Conservation (phyloP, 2,888 invertebrate species). For the Mesoligia furuncula region DNA sequence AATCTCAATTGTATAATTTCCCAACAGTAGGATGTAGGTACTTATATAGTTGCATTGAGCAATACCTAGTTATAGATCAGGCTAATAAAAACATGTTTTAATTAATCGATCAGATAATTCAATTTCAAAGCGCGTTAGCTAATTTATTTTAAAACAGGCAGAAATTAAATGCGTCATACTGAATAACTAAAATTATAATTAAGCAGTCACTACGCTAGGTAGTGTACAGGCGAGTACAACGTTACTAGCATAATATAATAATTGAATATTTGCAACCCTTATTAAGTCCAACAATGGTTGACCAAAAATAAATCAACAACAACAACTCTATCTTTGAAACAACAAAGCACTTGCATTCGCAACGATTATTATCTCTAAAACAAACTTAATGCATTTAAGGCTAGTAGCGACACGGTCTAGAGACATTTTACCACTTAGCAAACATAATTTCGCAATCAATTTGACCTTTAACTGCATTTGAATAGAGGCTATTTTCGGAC, state of each 20-base stretch:
- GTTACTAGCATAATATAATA: constrained; percentile 65
- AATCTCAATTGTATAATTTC: neutral
- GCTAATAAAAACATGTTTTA: constrained; percentile 11
- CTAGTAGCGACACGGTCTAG: constrained; percentile 89
- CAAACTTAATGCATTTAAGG: constrained; percentile 90
- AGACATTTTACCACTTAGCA: constrained; percentile 84
- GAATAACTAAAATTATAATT: constrained; percentile 36
- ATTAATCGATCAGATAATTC: constrained; percentile 28
- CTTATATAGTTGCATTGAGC: neutral
- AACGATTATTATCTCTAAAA: constrained; percentile 90
- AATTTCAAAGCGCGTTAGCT: constrained; percentile 11
- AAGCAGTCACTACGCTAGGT: constrained; percentile 32
- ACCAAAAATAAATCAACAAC: constrained; percentile 88
- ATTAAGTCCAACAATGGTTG: constrained; percentile 85
- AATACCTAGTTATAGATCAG: constrained; percentile 1
- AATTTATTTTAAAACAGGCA: constrained; percentile 33
- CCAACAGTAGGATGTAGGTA: neutral
- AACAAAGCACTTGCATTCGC: constrained; percentile 87
- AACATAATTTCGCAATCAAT: constrained; percentile 67
- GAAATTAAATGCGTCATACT: constrained; percentile 34
- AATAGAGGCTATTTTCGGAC: constrained; percentile 74
- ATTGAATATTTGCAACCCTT: constrained; percentile 74
- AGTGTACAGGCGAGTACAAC: constrained; percentile 46
- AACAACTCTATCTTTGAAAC: constrained; percentile 90
- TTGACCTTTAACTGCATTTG: constrained; percentile 63